A percentile compares a stretch with the other conserved stretches of the same genome.
Conservation (phyloP, 2,797 vertebrate species). For the Glossophaga mutica region DNA sequence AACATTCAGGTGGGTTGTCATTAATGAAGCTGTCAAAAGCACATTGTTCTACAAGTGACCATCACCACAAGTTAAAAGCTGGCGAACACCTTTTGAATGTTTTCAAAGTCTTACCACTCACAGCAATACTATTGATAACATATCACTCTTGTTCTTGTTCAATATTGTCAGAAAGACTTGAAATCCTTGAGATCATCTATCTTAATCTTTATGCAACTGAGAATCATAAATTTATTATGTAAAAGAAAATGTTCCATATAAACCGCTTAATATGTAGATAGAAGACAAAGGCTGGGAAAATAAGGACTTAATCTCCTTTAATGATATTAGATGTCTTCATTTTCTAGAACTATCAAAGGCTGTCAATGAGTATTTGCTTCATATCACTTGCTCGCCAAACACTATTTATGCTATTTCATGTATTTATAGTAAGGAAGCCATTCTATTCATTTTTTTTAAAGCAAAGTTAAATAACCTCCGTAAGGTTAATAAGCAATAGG, state of each 20-base stretch:
- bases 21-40: background rate
- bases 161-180: background rate
- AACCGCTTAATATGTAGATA: background rate
- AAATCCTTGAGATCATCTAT: background rate
- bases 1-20: background rate
- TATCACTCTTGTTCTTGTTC: background rate
- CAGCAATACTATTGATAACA: background rate
- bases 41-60: background rate
- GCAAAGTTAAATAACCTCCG: background rate
- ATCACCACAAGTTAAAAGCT: background rate
- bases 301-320: background rate
- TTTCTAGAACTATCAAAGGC: background rate
- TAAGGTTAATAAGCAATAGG: background rate
- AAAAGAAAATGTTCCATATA: background rate
- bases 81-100: background rate
- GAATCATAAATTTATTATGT: background rate
- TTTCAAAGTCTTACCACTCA: background rate
- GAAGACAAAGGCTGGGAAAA: background rate
- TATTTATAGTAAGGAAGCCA: background rate
- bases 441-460: background rate
- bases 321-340: background rate
- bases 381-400: background rate
- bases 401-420: background rate
- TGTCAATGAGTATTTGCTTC: background rate
- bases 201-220: background rate